These are phyloP conservation scores for Steinernema hermaphroditum DNA, from an alignment of 2,888 invertebrate species.

Conservation along the genomic window DNA sequence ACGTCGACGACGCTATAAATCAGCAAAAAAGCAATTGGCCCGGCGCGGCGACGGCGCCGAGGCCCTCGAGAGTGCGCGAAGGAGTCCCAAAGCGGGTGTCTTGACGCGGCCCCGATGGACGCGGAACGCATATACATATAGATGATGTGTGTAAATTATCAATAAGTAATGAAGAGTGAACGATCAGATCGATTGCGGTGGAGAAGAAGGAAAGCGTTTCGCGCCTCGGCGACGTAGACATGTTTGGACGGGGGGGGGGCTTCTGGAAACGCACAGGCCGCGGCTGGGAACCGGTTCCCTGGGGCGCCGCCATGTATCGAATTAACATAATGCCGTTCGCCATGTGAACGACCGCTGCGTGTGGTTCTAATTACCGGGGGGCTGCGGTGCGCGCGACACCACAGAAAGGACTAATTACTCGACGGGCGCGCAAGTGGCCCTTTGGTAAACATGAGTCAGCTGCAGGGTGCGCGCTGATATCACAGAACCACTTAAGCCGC, in stretches of 20 bases:
- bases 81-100: neutral
- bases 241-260: neutral
- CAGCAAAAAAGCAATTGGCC: slow-evolving; percentile 28
- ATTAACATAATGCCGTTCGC: slow-evolving; percentile 7
- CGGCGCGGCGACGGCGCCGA: neutral
- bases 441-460: slow-evolving; percentile 12
- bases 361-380: neutral
- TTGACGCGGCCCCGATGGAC: neutral
- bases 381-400: neutral
- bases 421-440: neutral
- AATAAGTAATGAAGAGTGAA: slow-evolving; percentile 8
- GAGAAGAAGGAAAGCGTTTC: no score
- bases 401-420: slow-evolving; percentile 16
- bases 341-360: neutral
- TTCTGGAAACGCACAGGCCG: neutral
- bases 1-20: slow-evolving; percentile 17
- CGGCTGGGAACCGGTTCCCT: neutral
- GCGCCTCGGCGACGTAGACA: neutral
- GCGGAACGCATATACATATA: neutral
- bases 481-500: neutral
- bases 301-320: neutral
- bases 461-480: neutral
- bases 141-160: neutral
- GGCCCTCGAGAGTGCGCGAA: neutral
- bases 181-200: no score